Evolutionary conservation across 1,140 invertebrate species (phyloP).

Genomic region (Bemisia tabaci): DNA sequence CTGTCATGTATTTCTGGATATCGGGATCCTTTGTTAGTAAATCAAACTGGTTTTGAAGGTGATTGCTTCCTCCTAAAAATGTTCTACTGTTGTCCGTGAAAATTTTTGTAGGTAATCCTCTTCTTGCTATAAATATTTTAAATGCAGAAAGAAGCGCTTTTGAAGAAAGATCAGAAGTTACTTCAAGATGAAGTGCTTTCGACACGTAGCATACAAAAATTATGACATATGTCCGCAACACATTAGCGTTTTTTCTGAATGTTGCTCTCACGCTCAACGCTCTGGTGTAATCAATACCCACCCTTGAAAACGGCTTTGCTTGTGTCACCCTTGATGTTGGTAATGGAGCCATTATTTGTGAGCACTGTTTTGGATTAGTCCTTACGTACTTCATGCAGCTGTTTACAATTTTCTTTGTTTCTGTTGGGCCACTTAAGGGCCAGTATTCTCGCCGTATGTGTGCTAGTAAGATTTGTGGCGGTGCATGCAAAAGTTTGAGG

Average conservation of each 20-base stretch:
- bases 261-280: background rate
- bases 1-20: background rate
- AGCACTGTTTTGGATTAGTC: background rate
- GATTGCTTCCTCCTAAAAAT: background rate
- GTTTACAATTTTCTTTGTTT: background rate
- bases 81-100: background rate
- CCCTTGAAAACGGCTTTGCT: background rate
- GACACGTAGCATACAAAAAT: background rate
- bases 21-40: background rate
- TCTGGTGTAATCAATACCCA: conserved; percentile 5
- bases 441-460: background rate
- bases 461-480: conserved; percentile 15
- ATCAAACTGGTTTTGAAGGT: background rate
- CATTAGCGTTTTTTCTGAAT: background rate
- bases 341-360: background rate
- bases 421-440: background rate
- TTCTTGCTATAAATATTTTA: background rate
- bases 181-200: background rate
- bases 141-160: background rate
- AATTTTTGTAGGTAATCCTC: background rate
- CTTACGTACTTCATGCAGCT: background rate
- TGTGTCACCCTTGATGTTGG: background rate
- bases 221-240: background rate
- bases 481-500: conserved; percentile 14
- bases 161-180: background rate